Conservation (phyloP, 2,888 invertebrate species). For the Nomada ruficornis region DNA sequence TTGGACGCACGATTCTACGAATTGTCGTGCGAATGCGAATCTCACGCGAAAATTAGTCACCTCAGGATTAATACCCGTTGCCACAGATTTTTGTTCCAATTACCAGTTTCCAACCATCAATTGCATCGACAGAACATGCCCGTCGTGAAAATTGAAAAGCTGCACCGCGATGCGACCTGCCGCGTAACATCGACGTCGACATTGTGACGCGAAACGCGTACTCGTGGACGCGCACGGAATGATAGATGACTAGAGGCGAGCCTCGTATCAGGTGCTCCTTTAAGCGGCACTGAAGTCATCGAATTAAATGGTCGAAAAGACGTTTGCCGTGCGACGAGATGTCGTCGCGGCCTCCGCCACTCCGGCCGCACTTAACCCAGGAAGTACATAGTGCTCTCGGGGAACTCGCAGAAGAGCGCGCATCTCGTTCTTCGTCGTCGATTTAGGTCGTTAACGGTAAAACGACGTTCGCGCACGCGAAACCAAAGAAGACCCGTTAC, state of each 20-base stretch:
- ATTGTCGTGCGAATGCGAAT: not conserved
- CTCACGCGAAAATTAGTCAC: not conserved
- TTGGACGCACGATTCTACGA: slow-evolving; percentile 14
- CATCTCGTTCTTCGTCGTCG: slow-evolving; percentile 64
- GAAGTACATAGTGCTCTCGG: slow-evolving; percentile 54
- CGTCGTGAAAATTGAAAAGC: not conserved
- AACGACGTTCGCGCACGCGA: slow-evolving; percentile 74
- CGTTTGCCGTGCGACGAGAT: slow-evolving; percentile 19
- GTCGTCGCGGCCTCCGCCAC: slow-evolving; percentile 34
- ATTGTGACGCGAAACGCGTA: slow-evolving; percentile 32
- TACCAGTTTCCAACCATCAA: no score
- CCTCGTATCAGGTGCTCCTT: not conserved
- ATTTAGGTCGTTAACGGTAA: slow-evolving; percentile 81
- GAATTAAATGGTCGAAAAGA: slow-evolving; percentile 42
- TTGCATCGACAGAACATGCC: no score
- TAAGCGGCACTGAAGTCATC: slow-evolving; percentile 38
- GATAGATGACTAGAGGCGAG: slow-evolving; percentile 24
- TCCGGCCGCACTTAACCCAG: slow-evolving; percentile 43
- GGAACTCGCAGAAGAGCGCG: slow-evolving; percentile 58
- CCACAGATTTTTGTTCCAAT: no score
- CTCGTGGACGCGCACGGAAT: slow-evolving; percentile 19
- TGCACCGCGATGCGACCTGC: not conserved
- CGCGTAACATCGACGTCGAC: slow-evolving; percentile 9
- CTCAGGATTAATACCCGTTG: not conserved
- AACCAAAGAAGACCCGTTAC: slow-evolving; percentile 74